Percentiles rank a stretch among this genome's conserved stretches.
phyloP scores from a whole-genome alignment of 2,888 invertebrate species.

The Cryptophagus acutangulus region DNA sequence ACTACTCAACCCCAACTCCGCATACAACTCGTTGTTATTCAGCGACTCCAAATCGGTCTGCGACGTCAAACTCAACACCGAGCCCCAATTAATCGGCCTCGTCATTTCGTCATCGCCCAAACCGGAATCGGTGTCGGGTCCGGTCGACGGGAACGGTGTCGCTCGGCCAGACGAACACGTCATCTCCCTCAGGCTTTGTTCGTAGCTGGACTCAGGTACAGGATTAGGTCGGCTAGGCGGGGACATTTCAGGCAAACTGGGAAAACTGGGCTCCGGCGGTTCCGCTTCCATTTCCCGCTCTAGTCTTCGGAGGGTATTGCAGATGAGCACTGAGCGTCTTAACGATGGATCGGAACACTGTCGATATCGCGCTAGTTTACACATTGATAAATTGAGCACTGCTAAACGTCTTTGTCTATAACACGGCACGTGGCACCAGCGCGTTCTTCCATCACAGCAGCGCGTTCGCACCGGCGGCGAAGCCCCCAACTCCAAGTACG shows the following conservation, averaged over 20 bases:
- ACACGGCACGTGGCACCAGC: slow-evolving; percentile 77
- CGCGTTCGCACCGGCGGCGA: slow-evolving; percentile 46
- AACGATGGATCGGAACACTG: slow-evolving; percentile 87
- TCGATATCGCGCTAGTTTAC: slow-evolving; percentile 80
- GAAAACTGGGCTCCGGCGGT: slow-evolving; percentile 49
- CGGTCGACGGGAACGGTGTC: slow-evolving; percentile 62
- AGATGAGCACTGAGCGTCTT: slow-evolving; percentile 85
- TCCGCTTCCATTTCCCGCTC: slow-evolving; percentile 82
- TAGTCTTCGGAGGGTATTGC: slow-evolving; percentile 79
- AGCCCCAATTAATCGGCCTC: slow-evolving; percentile 87
- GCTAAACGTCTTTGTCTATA: slow-evolving; percentile 82
- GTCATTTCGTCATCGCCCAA: slow-evolving; percentile 71
- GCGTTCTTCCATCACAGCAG: slow-evolving; percentile 47
- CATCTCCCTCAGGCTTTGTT: slow-evolving; percentile 49
- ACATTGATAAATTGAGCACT: slow-evolving; percentile 87
- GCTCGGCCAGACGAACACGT: slow-evolving; percentile 56
- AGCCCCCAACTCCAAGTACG: slow-evolving; percentile 79
- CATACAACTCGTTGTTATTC: slow-evolving; percentile 73
- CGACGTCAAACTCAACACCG: slow-evolving; percentile 79
- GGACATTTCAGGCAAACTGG: slow-evolving; percentile 46
- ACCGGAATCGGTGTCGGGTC: slow-evolving; percentile 65
- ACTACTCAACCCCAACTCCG: slow-evolving; percentile 64
- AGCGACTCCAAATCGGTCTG: slow-evolving; percentile 80
- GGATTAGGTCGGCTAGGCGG: slow-evolving; percentile 40
- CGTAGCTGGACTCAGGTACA: slow-evolving; percentile 37